phyloP scores from a whole-genome alignment of 2,797 vertebrate species.

The Spea hammondii region DNA sequence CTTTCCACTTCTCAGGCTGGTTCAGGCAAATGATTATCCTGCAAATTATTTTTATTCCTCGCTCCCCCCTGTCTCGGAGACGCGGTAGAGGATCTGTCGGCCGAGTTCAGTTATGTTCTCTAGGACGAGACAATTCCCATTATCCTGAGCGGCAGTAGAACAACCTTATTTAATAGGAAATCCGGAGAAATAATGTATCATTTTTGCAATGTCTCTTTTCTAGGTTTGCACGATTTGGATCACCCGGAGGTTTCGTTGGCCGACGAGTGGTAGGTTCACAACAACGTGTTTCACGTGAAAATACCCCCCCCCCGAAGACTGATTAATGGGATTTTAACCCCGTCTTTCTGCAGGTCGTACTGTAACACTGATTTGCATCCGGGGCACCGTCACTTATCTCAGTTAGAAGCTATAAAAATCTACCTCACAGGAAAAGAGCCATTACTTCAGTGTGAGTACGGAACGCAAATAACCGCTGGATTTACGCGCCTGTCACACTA shows the following conservation, averaged over 20 bases:
- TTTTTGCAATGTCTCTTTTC: conserved; percentile 38
- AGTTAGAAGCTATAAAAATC: conserved; percentile 91
- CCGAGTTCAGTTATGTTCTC: too few species aligned
- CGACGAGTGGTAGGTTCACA: conserved; percentile 87
- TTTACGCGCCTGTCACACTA: too few species aligned
- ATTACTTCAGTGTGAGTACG: conserved; percentile 84
- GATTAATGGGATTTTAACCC: background rate
- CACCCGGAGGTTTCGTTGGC: conserved; percentile 94
- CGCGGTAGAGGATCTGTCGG: too few species aligned
- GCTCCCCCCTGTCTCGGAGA: too few species aligned
- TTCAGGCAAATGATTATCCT: background rate
- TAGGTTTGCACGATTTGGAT: conserved; percentile 96
- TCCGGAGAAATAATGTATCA: too few species aligned
- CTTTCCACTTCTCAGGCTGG: conserved; percentile 10
- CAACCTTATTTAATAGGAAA: too few species aligned
- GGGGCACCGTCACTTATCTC: conserved; percentile 86
- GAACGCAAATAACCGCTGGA: background rate
- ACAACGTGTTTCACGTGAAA: too few species aligned
- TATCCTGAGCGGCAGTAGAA: too few species aligned
- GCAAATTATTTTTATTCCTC: too few species aligned
- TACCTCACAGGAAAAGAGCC: conserved; percentile 90
- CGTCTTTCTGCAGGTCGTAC: conserved; percentile 78
- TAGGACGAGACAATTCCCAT: too few species aligned
- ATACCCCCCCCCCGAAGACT: background rate
- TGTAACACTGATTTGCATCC: conserved; percentile 91